A percentile compares a stretch with the other conserved stretches of the same genome.
phyloP scores from a whole-genome alignment of 2,797 vertebrate species.

The Ctenochaetus hawaiiensis region DNA sequence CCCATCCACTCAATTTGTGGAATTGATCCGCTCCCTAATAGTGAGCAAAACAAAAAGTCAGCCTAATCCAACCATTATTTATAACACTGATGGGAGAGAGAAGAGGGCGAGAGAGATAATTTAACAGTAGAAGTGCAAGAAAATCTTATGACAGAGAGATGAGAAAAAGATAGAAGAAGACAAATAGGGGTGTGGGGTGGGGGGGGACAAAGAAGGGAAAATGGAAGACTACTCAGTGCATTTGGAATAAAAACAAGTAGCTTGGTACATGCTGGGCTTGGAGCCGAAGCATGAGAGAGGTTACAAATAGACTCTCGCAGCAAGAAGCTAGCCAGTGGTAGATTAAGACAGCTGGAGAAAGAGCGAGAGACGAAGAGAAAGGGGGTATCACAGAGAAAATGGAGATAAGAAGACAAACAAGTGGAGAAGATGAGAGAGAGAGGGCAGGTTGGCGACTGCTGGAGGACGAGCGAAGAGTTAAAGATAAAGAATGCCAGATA shows the following conservation, averaged over 20 bases:
- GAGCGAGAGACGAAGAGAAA: slow-evolving; percentile 24
- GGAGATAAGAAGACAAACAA: slow-evolving; percentile 55
- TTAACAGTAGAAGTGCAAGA: slow-evolving; percentile 39
- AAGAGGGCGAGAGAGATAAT: slow-evolving; percentile 22
- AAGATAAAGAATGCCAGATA: slow-evolving; percentile 20
- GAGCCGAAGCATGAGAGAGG: slow-evolving; percentile 20
- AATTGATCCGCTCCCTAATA: slow-evolving; percentile 77
- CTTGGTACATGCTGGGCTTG: slow-evolving; percentile 14
- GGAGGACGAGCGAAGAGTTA: slow-evolving; percentile 16
- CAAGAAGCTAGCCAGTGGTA: slow-evolving; percentile 15
- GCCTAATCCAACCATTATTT: slow-evolving; percentile 70
- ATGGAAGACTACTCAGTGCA: slow-evolving; percentile 3
- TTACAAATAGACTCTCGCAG: slow-evolving; percentile 37
- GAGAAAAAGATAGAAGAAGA: slow-evolving; percentile 38
- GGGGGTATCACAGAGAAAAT: slow-evolving; percentile 33
- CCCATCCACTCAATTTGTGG: slow-evolving; percentile 76
- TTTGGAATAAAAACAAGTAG: slow-evolving; percentile 39
- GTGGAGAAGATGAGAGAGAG: slow-evolving; percentile 42
- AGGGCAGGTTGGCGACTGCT: slow-evolving; percentile 11
- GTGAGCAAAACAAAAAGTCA: slow-evolving; percentile 72
- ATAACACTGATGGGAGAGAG: slow-evolving; percentile 50
- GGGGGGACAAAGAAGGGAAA: neutral
- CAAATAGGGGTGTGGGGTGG: slow-evolving; percentile 20
- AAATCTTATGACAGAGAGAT: slow-evolving; percentile 39
- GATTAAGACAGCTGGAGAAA: slow-evolving; percentile 41